These are phyloP conservation scores for Tricholaema leucomelas DNA, from an alignment of 2,113 vertebrate species.

Conservation along the genomic window DNA sequence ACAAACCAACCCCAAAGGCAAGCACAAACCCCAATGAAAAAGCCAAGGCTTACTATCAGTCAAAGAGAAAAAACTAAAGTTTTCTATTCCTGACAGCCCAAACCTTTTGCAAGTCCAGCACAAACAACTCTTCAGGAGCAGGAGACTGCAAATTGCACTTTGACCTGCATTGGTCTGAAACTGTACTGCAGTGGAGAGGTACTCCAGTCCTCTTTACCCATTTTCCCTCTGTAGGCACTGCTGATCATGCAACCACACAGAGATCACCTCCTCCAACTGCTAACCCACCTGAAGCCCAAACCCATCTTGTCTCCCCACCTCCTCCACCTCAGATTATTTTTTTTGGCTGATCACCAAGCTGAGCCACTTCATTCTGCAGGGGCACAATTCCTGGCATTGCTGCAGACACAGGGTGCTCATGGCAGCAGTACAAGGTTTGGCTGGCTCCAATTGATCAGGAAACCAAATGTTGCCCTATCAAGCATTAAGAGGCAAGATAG, in stretches of 20 bases:
- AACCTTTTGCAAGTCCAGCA: background rate
- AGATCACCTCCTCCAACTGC: background rate
- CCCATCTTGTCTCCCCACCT: background rate
- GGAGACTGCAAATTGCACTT: background rate
- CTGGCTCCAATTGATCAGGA: background rate
- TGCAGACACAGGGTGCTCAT: background rate
- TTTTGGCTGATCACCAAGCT: background rate
- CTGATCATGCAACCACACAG: background rate
- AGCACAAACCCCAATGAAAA: background rate
- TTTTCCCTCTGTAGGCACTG: background rate
- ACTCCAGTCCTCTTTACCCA: background rate
- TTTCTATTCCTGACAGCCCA: background rate
- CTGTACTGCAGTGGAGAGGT: accelerated
- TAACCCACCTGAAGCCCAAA: background rate
- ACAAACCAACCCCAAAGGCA: background rate
- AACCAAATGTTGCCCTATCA: accelerated
- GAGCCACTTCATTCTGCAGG: background rate
- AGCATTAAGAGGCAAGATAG: background rate
- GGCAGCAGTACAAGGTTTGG: background rate
- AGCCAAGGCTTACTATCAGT: background rate
- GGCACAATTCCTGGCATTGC: background rate
- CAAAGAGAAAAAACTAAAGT: background rate
- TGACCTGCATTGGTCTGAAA: background rate
- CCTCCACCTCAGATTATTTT: background rate
- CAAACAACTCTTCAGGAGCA: background rate